These are phyloP conservation scores for Buceros bicornis DNA, from an alignment of 2,797 vertebrate genomes.

Conservation along the genomic window DNA sequence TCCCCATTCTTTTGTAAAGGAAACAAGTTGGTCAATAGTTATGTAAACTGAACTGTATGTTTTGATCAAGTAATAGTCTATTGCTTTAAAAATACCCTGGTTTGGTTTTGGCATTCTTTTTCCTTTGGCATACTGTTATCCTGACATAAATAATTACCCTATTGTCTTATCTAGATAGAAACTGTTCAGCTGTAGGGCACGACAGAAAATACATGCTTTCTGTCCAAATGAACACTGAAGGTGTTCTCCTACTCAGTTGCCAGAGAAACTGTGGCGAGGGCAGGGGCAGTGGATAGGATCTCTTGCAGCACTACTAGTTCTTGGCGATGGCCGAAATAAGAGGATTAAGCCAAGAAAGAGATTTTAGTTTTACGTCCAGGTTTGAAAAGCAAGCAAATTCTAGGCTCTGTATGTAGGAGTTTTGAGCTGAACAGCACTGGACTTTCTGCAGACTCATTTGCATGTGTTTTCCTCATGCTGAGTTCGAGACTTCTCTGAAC, in stretches of 20 bases:
- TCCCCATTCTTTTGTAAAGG: background rate
- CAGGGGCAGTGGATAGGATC: background rate
- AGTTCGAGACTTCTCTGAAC: background rate
- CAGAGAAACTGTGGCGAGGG: background rate
- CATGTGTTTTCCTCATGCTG: background rate
- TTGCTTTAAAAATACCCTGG: background rate
- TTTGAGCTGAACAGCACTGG: background rate
- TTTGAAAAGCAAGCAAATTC: background rate
- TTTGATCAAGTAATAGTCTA: background rate
- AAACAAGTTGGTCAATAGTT: background rate
- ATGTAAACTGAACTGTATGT: background rate
- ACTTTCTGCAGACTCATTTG: background rate
- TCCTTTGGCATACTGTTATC: background rate
- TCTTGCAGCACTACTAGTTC: background rate
- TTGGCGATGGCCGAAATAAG: background rate
- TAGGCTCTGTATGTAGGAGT: accelerated
- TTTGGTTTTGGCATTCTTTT: background rate
- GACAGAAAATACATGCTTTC: background rate
- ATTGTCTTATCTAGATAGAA: constrained; percentile 1
- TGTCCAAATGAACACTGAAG: background rate
- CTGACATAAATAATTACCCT: background rate
- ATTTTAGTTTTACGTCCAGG: background rate
- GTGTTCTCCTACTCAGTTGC: background rate
- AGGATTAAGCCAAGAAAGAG: background rate
- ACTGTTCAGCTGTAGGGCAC: background rate